A percentile compares a stretch with the other conserved stretches of the same genome.
These are phyloP conservation scores for Mimachlamys varia DNA, from an alignment of 2,888 invertebrate species.

Conservation along the genomic window DNA sequence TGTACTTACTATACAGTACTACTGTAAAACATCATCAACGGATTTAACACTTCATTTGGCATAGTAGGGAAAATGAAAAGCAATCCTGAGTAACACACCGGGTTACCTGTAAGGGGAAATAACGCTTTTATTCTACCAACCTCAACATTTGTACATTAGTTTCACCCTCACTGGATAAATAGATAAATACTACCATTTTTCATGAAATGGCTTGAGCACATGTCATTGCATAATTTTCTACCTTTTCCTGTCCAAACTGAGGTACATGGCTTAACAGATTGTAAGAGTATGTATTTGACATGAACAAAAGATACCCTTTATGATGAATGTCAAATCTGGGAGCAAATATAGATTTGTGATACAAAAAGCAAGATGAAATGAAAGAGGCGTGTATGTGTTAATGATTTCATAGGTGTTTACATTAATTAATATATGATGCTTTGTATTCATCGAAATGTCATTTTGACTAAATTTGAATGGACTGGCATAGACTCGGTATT, in stretches of 20 bases:
- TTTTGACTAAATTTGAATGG: neutral
- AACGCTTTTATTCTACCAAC: neutral
- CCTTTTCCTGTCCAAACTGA: neutral
- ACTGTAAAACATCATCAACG: neutral
- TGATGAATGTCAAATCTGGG: conserved; percentile 14
- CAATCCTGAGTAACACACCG: neutral
- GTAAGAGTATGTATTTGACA: neutral
- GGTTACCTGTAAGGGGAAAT: neutral
- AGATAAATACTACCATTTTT: neutral
- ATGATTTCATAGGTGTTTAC: neutral
- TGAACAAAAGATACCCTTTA: neutral
- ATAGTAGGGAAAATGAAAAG: neutral
- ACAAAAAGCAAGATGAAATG: conserved; percentile 3
- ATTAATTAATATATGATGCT: neutral
- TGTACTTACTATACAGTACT: neutral
- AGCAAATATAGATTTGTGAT: conserved; percentile 34
- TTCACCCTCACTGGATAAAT: neutral
- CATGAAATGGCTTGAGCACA: neutral
- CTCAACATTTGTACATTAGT: neutral
- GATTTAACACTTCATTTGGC: neutral
- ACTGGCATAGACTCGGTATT: neutral
- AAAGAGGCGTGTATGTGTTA: neutral
- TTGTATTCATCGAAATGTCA: neutral
- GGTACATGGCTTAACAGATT: neutral
- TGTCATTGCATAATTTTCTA: neutral